Conservation (phyloP, 2,888 invertebrate species). For the Hyposoter didymator region DNA sequence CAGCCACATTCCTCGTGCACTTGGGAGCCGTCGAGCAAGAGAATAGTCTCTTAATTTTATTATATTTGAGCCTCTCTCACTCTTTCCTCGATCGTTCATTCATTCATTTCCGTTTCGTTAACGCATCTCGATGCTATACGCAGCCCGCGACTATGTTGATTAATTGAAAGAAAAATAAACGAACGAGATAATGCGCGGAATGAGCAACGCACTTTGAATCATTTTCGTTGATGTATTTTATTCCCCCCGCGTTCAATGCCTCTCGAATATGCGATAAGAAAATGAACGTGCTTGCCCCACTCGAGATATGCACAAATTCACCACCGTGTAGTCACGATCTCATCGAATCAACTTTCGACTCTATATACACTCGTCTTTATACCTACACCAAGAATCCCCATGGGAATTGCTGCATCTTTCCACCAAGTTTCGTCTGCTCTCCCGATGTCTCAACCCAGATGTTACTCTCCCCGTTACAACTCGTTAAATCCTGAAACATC, state of each 20-base stretch:
- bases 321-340: neutral
- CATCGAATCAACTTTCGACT: constrained; percentile 19
- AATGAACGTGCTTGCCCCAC: neutral
- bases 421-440: constrained; percentile 18
- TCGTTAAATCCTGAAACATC: constrained; percentile 60
- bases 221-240: constrained; percentile 14
- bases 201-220: constrained; percentile 1
- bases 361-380: neutral
- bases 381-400: neutral
- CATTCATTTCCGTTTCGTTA: constrained; percentile 62
- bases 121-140: constrained; percentile 11
- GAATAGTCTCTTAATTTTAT: constrained; percentile 53
- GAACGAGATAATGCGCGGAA: neutral
- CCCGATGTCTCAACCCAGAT: constrained; percentile 45
- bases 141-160: constrained; percentile 21
- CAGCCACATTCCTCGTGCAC: constrained; percentile 80
- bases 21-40: constrained; percentile 61
- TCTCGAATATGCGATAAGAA: constrained; percentile 12
- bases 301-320: neutral
- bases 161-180: neutral
- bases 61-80: constrained; percentile 21
- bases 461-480: constrained; percentile 20
- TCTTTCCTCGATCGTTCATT: constrained; percentile 27
- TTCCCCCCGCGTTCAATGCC: neutral
- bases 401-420: constrained; percentile 29